These are phyloP conservation scores for Phrynocephalus guinanensis DNA, from an alignment of 2,797 vertebrate genomes.

Conservation along the genomic window DNA sequence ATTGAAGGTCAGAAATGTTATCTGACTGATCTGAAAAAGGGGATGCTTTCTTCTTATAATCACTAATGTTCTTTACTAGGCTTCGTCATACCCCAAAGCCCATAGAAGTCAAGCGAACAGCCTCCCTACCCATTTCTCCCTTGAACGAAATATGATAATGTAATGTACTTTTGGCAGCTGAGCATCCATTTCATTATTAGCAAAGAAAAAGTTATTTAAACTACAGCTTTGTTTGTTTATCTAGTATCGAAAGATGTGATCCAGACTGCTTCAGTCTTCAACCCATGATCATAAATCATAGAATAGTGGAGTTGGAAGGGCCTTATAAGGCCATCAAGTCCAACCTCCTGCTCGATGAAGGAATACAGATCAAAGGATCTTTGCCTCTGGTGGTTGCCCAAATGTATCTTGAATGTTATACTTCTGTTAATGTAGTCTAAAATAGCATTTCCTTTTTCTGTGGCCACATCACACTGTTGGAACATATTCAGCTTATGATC, in stretches of 20 bases:
- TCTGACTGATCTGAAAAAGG: constrained; percentile 7
- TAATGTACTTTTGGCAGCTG: constrained; percentile 33
- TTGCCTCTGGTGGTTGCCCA: too few species aligned
- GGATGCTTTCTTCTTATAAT: not conserved
- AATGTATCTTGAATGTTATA: too few species aligned
- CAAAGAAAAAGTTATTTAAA: constrained; percentile 32
- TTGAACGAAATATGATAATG: not conserved
- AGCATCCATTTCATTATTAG: constrained; percentile 12
- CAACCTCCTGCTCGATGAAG: too few species aligned
- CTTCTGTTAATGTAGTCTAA: not conserved
- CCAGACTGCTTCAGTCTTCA: not conserved
- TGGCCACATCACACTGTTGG: too few species aligned
- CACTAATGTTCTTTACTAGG: constrained; percentile 17
- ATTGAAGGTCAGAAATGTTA: constrained; percentile 19
- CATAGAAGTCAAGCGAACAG: constrained; percentile 32
- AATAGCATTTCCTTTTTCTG: too few species aligned
- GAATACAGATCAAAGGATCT: too few species aligned
- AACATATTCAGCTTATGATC: too few species aligned
- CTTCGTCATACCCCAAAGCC: not conserved
- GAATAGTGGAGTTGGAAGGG: too few species aligned
- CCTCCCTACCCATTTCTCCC: not conserved
- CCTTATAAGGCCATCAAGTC: too few species aligned
- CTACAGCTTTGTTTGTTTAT: constrained; percentile 33
- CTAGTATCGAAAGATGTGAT: not conserved
- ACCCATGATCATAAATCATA: rapidly evolving